These are phyloP conservation scores for Suillia variegata DNA, from an alignment of 2,888 invertebrate genomes.

Conservation along the genomic window DNA sequence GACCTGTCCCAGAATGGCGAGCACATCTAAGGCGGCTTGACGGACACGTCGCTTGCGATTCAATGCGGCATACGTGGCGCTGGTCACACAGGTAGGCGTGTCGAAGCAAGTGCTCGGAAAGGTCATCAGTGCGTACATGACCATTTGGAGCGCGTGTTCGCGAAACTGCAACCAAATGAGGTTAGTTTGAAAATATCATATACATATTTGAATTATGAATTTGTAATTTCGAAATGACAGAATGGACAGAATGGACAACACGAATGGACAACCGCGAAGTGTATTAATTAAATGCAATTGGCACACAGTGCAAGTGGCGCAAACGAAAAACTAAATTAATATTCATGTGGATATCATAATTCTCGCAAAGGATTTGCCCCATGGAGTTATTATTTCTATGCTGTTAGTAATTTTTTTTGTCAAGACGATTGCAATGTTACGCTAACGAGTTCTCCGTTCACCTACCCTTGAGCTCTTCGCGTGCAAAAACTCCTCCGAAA, in stretches of 20 bases:
- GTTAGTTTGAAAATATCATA: not conserved
- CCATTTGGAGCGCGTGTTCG: slow-evolving; percentile 76
- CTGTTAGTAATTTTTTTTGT: too few species aligned
- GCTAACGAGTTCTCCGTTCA: too few species aligned
- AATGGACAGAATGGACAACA: too few species aligned
- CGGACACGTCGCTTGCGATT: slow-evolving; percentile 75
- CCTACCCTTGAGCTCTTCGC: slow-evolving; percentile 61
- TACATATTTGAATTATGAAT: not conserved
- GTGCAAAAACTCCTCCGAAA: slow-evolving; percentile 60
- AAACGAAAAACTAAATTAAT: too few species aligned
- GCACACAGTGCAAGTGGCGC: too few species aligned
- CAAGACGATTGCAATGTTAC: too few species aligned
- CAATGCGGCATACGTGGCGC: slow-evolving; percentile 58
- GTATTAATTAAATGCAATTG: too few species aligned
- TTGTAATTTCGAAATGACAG: slow-evolving; percentile 27
- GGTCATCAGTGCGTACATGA: slow-evolving; percentile 77
- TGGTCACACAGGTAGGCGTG: slow-evolving; percentile 61
- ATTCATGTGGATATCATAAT: not conserved
- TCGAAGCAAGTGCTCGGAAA: slow-evolving; percentile 80
- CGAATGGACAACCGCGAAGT: not conserved
- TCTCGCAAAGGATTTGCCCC: not conserved
- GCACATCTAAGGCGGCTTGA: slow-evolving; percentile 78
- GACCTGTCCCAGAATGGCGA: slow-evolving; percentile 79
- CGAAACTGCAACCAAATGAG: slow-evolving; percentile 66
- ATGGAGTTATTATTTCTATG: too few species aligned